Percentiles rank a stretch among this genome's conserved stretches.
Conservation (phyloP, 2,113 vertebrate species). For the Marcusenius ussheri region DNA sequence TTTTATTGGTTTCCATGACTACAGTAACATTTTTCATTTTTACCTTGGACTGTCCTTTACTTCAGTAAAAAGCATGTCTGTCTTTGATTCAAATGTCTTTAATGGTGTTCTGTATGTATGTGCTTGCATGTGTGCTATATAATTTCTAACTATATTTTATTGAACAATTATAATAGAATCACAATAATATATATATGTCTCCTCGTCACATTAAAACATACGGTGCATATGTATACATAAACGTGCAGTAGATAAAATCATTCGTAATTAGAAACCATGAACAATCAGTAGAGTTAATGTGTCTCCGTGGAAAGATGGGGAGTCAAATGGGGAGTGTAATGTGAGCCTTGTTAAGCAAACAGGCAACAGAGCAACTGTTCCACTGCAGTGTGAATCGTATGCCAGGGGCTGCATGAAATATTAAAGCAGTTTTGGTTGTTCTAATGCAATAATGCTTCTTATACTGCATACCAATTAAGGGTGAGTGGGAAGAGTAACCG, state of each 20-base stretch:
- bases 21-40: constrained; percentile 29
- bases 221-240: background rate
- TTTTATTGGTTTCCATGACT: constrained; percentile 32
- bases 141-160: background rate
- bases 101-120: background rate
- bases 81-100: background rate
- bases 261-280: constrained; percentile 10
- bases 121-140: background rate
- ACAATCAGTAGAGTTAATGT: constrained; percentile 7
- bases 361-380: background rate
- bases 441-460: constrained; percentile 12
- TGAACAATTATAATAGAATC: background rate
- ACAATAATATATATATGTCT: background rate
- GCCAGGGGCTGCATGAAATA: constrained; percentile 19
- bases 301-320: constrained; percentile 1
- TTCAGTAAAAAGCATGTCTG: background rate
- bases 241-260: background rate
- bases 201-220: constrained; percentile 2
- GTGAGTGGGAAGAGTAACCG: background rate
- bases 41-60: constrained; percentile 13
- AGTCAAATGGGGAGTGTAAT: background rate
- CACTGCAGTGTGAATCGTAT: background rate
- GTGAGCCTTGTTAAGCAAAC: constrained; percentile 2
- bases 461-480: constrained; percentile 10
- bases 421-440: constrained; percentile 14